These are phyloP conservation scores for Stomorhina lunata DNA, from an alignment of 2,888 invertebrate species.

Conservation along the genomic window DNA sequence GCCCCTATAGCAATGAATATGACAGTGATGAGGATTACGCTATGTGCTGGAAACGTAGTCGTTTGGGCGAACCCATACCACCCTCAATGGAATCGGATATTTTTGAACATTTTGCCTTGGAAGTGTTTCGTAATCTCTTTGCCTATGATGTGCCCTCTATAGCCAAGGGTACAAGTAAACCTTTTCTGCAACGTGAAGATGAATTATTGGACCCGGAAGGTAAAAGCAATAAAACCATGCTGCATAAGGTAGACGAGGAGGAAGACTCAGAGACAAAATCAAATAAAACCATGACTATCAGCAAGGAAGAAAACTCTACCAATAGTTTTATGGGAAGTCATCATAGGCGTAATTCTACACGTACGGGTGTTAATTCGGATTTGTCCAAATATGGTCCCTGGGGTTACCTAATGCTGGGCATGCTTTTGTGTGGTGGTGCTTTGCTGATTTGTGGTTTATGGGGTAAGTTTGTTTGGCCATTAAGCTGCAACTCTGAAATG, in stretches of 20 bases:
- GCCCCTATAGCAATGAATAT: constrained; percentile 84
- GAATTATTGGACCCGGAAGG: not conserved
- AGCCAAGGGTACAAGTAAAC: constrained; percentile 62
- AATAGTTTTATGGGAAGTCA: constrained; percentile 61
- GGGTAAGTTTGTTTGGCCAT: constrained; percentile 79
- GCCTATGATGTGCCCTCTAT: constrained; percentile 74
- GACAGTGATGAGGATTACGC: constrained; percentile 80
- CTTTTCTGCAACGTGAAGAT: not conserved
- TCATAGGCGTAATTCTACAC: constrained; percentile 75
- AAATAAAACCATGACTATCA: constrained; percentile 2
- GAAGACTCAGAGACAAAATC: constrained; percentile 33
- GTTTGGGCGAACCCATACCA: constrained; percentile 72
- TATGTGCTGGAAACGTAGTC: constrained; percentile 76
- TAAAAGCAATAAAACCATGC: constrained; percentile 64
- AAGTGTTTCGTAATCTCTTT: constrained; percentile 78
- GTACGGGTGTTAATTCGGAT: constrained; percentile 81
- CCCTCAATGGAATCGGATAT: constrained; percentile 75
- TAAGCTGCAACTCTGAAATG: not conserved
- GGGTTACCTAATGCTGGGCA: constrained; percentile 87
- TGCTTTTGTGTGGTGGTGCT: constrained; percentile 85
- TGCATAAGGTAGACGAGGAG: constrained; percentile 70
- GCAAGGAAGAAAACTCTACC: constrained; percentile 37
- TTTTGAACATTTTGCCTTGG: constrained; percentile 78
- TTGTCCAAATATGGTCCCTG: constrained; percentile 87
- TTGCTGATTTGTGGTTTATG: constrained; percentile 86